These are phyloP conservation scores for Corythoichthys haematopterus DNA, from an alignment of 2,113 vertebrate species.

Conservation along the genomic window DNA sequence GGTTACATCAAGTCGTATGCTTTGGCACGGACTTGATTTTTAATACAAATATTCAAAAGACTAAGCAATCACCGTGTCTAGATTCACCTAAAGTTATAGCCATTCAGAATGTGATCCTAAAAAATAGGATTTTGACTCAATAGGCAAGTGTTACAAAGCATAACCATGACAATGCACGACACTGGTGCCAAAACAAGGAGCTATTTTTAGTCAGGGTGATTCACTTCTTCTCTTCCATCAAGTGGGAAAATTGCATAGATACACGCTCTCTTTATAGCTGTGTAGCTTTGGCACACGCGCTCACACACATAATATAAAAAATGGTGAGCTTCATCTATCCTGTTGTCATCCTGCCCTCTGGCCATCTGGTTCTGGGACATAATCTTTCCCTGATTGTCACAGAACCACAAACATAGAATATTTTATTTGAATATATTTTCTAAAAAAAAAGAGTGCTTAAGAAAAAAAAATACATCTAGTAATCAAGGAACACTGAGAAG, in stretches of 20 bases:
- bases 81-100: not conserved
- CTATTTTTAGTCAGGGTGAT: constrained; percentile 48
- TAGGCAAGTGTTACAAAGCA: constrained; percentile 5
- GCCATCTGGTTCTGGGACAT: constrained; percentile 39
- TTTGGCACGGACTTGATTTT: too few species aligned
- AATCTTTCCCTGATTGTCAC: constrained; percentile 9
- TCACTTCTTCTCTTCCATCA: constrained; percentile 30
- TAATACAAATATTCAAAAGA: too few species aligned
- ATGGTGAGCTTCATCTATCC: constrained; percentile 23
- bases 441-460: constrained; percentile 18
- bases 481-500: too few species aligned
- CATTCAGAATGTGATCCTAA: not conserved
- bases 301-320: constrained; percentile 17
- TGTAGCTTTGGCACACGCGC: constrained; percentile 9
- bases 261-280: constrained; percentile 16
- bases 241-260: constrained; percentile 20
- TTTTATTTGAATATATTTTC: not conserved
- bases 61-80: not conserved
- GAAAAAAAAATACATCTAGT: constrained; percentile 4
- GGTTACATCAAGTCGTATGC: too few species aligned
- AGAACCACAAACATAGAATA: not conserved
- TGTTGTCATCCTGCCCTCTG: constrained; percentile 31
- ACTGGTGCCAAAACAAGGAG: constrained; percentile 4
- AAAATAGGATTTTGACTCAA: constrained; percentile 1
- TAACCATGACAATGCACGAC: constrained; percentile 7